phyloP scores from a whole-genome alignment of 1,140 invertebrate species.

The Drosophila aff. region DNA sequence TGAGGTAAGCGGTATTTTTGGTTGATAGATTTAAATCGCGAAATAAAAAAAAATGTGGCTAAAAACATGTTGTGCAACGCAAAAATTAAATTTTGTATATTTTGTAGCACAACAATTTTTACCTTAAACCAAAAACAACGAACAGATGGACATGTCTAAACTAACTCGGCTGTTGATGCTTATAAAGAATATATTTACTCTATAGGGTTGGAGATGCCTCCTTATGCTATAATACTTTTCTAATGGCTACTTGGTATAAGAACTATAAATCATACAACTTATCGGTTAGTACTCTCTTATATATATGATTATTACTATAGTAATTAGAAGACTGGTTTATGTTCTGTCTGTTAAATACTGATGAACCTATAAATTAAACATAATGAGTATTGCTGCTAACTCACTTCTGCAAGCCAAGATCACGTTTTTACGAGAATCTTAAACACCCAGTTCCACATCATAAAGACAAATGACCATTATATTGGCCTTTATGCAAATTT shows the following conservation, averaged over 20 bases:
- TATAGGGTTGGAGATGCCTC: background rate
- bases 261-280: background rate
- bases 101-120: too few relatives aligned
- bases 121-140: too few relatives aligned
- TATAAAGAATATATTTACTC: background rate
- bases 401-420: constrained; percentile 6
- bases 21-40: too few relatives aligned
- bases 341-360: background rate
- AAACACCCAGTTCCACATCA: constrained; percentile 10
- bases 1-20: too few relatives aligned
- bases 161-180: too few relatives aligned
- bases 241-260: background rate
- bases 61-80: too few relatives aligned
- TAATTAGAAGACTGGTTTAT: constrained; percentile 1
- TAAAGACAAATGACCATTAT: constrained; percentile 5
- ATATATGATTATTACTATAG: background rate
- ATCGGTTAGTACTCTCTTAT: background rate
- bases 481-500: constrained; percentile 17
- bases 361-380: constrained; percentile 4
- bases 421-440: constrained; percentile 9
- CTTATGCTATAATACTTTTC: background rate
- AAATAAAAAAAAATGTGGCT: too few relatives aligned
- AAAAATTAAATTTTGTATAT: too few relatives aligned
- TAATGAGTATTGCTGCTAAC: constrained; percentile 2
- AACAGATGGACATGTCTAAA: too few relatives aligned